phyloP scores from a whole-genome alignment of 2,113 vertebrate genomes.

The Xerus inauris region DNA sequence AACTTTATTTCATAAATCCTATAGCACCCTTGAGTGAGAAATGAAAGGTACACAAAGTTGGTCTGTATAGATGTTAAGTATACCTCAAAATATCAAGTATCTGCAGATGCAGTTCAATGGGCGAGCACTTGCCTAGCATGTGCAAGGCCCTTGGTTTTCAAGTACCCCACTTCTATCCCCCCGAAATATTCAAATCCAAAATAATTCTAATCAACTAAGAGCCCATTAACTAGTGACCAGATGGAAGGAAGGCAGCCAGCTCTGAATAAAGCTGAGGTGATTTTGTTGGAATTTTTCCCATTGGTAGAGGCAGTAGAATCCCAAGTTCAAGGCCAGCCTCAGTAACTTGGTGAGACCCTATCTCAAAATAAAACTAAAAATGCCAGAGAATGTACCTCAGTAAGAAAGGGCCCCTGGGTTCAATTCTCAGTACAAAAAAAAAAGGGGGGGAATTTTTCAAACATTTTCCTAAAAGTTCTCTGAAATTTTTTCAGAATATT shows the following conservation, averaged over 20 bases:
- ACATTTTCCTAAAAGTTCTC: not conserved
- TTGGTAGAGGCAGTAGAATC: too few relatives aligned
- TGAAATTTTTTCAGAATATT: not conserved
- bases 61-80: not conserved
- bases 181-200: not conserved
- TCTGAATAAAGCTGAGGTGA: not conserved
- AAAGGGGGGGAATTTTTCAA: too few relatives aligned
- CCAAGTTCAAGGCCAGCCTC: not conserved
- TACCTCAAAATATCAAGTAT: not conserved
- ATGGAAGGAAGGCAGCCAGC: not conserved
- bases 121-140: too few relatives aligned
- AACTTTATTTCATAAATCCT: slow-evolving; percentile 10
- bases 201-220: slow-evolving; percentile 5
- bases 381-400: too few relatives aligned
- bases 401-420: too few relatives aligned
- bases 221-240: not conserved
- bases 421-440: too few relatives aligned
- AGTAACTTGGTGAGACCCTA: too few relatives aligned
- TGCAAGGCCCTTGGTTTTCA: too few relatives aligned
- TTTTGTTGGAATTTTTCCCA: not conserved
- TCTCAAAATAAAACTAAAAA: too few relatives aligned
- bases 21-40: not conserved
- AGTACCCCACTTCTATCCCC: too few relatives aligned
- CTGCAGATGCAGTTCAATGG: too few relatives aligned
- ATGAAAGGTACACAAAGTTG: not conserved